Base-by-base conservation (phyloP, 2,113 vertebrate species). In the Ochotona princeps region DNA sequence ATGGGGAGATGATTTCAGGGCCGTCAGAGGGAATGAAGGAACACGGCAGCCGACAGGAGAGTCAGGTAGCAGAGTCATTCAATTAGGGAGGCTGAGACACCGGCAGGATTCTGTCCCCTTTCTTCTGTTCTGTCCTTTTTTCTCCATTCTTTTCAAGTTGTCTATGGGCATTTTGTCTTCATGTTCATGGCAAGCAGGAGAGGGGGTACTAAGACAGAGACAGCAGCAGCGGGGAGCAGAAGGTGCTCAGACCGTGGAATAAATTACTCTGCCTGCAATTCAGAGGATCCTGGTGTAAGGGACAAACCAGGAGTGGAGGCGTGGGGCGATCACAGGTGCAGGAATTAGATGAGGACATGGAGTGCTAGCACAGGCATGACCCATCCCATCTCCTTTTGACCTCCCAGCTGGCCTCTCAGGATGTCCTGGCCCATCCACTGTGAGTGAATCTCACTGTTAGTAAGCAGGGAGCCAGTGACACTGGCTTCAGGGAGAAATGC, bases 111-210 rank as follows among this genome's bases (percentile, higher is more conserved):
- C 54, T 44, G 51, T 61, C 47, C 44, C 32, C 65, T 25, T 90
- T 69, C 23, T 61, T 94, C 69, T 85, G 30, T 73, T 88, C 66
- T 63, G 15, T 70, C 13, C 15, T 75, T 67, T 73, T 18, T 9
- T 6, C 83, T 49, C 28, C 13, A 69, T 63, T 28, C 83, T 82
- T 96, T 89, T 94, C 69, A 67, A 87, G 91, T 97, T 92, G 65
- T 96, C 96, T 94, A 38, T 96, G 93, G 93, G 83, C 94, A 93
- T 96, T 78, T 97, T 90, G 93, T 97, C 96, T 97, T 96, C 91
- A 44, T 93, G 92, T 97, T 97, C 85, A 75, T 81, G 79, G 89
- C 91, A 89, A 35, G 65, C 95, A 92, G 38, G 82, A 81, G 70
- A 87, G 89, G 85, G 26, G 0, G 17, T 57, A 86, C 84, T 51